phyloP scores from a whole-genome alignment of 1,140 invertebrate genomes.

The Brachionus koreanus region DNA sequence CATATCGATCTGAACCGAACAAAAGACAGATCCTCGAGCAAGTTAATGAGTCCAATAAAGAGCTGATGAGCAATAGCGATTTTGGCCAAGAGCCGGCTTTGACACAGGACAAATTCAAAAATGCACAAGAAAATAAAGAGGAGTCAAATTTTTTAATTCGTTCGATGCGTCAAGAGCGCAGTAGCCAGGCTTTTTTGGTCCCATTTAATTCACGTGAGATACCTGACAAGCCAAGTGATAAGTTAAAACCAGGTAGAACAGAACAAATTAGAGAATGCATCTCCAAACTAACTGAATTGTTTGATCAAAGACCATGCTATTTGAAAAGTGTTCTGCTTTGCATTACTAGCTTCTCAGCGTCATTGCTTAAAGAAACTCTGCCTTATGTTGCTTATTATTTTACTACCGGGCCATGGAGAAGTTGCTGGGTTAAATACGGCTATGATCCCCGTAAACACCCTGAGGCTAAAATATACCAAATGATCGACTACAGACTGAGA shows the following conservation, averaged over 20 bases:
- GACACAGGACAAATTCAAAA: not conserved
- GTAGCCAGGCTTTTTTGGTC: constrained; percentile 30
- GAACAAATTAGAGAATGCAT: constrained; percentile 49
- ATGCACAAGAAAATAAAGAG: not conserved
- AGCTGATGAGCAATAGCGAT: not conserved
- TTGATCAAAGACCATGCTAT: constrained; percentile 77
- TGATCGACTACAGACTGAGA: constrained; percentile 76
- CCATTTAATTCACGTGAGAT: constrained; percentile 4
- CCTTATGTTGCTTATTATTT: constrained; percentile 78
- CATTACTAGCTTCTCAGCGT: constrained; percentile 56
- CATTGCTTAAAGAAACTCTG: constrained; percentile 71
- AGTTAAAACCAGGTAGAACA: not conserved
- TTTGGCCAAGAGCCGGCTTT: not conserved
- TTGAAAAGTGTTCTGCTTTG: constrained; percentile 70
- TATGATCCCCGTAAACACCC: constrained; percentile 79
- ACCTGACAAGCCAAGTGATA: not conserved
- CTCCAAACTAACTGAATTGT: constrained; percentile 59
- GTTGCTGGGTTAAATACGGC: constrained; percentile 75
- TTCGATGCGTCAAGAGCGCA: constrained; percentile 36
- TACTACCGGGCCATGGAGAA: constrained; percentile 78
- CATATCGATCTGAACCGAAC: constrained; percentile 28
- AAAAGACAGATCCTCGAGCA: constrained; percentile 2
- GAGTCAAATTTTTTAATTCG: constrained; percentile 27
- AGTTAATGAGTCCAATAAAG: not conserved
- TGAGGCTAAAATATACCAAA: constrained; percentile 74